A percentile compares a stretch with the other conserved stretches of the same genome.
These are phyloP conservation scores for Deilephila elpenor DNA, from an alignment of 2,888 invertebrate species.

Conservation along the genomic window DNA sequence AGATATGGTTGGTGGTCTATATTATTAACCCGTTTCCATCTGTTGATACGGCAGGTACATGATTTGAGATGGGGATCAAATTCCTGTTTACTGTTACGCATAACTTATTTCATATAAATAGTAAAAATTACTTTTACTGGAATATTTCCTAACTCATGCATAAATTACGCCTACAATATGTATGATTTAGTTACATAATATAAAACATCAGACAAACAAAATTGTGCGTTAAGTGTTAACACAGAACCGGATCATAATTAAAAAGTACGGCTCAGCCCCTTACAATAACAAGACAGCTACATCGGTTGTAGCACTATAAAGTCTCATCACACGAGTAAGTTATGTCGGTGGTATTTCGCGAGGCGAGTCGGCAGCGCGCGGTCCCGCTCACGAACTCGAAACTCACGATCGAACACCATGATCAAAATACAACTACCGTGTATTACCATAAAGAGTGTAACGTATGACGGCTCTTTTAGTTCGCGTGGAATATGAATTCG, in stretches of 20 bases:
- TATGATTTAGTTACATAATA: not conserved
- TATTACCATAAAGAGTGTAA: slow-evolving; percentile 78
- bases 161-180: not conserved
- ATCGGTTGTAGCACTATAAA: slow-evolving; percentile 51
- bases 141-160: not conserved
- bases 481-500: slow-evolving; percentile 77
- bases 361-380: slow-evolving; percentile 44
- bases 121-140: too few species aligned
- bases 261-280: slow-evolving; percentile 7
- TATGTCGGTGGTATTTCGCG: slow-evolving; percentile 60
- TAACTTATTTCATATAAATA: not conserved
- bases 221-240: not conserved
- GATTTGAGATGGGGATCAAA: not conserved
- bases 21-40: slow-evolving; percentile 76
- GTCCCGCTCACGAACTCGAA: slow-evolving; percentile 62
- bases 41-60: slow-evolving; percentile 9
- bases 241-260: slow-evolving; percentile 14
- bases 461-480: slow-evolving; percentile 78
- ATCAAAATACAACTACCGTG: slow-evolving; percentile 74
- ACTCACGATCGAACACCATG: slow-evolving; percentile 79
- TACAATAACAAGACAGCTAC: slow-evolving; percentile 36
- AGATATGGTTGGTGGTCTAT: slow-evolving; percentile 72
- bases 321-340: slow-evolving; percentile 63
- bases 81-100: slow-evolving; percentile 11
- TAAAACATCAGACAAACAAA: slow-evolving; percentile 1